Evolutionary conservation across 2,113 vertebrate genomes (phyloP), one percentile per base, ranked within the genome.

Genomic region (Grantiella picta): DNA sequence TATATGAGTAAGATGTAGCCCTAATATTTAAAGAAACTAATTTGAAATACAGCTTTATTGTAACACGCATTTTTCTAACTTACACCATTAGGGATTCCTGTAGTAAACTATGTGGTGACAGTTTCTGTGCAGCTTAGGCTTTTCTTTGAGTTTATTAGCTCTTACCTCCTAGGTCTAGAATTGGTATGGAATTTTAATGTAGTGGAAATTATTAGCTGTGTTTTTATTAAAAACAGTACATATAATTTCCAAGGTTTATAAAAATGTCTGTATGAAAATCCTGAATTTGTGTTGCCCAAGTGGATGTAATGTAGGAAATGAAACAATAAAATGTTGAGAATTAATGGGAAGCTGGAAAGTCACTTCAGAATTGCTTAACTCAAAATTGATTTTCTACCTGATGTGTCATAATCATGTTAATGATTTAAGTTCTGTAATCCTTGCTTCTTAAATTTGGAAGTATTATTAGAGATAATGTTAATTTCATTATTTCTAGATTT

Each of bases 341-440:
- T 25, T 59, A 59, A 28, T 31, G 19, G 7, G 50, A 61, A 86
- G 7, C 20, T 33, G n/a, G 49, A 90, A 78, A 61, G 28, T 54
- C 64, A 68, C 23, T 68, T 92, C 12, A 60, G 16, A 90, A 56
- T 22, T 84, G 23, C 24, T 61, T 56, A 76, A 36, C 5, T 93
- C 24, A 36, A 7, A 82, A 64, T 40, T 35, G 3, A 11, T 70
- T 91, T 89, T 63, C 53, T 65, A 23, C 45, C 53, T 70, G 27
- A 31, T 54, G 5, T 61, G 16, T 63, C 19, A 19, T 25, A 73
- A 22, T 42, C 9, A 12, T 54, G 25, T 40, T 47, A 52, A 35
- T 35, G 33, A 78, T 86, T 92, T 60, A 72, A 72, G 56, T 82
- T 84, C 44, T 76, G 22, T 92, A 79, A 65, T 76, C 40, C 15